Evolutionary conservation across 2,888 invertebrate species (phyloP).

Genomic region (Diaphora mendica): DNA sequence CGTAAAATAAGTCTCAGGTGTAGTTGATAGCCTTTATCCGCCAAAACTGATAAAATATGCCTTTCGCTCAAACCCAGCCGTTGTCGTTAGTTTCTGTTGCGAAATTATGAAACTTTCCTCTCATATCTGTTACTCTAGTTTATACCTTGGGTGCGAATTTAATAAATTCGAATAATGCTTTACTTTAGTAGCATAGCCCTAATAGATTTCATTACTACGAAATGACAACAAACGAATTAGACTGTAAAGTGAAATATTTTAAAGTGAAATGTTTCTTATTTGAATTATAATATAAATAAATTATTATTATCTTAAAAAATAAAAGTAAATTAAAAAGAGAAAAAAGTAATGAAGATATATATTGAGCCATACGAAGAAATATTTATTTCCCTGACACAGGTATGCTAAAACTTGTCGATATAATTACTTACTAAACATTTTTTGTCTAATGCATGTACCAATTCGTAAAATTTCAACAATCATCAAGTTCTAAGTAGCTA

Average conservation of each 20-base stretch:
- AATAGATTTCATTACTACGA: conserved; percentile 18
- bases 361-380: background rate
- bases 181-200: conserved; percentile 1
- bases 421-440: too few species aligned
- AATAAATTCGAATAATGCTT: conserved; percentile 15
- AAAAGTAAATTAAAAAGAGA: background rate
- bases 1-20: conserved; percentile 85
- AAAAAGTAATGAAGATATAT: background rate
- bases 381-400: background rate
- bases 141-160: conserved; percentile 21
- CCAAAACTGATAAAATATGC: conserved; percentile 83
- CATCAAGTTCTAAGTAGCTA: background rate
- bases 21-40: conserved; percentile 82
- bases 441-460: background rate
- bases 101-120: conserved; percentile 62
- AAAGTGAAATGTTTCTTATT: background rate
- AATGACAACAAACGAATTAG: background rate
- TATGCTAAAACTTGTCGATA: background rate
- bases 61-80: conserved; percentile 64
- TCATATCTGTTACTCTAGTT: conserved; percentile 30
- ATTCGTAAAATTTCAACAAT: background rate
- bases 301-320: background rate
- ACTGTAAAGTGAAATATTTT: background rate
- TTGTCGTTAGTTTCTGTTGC: conserved; percentile 66
- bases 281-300: background rate